Base-by-base conservation (phyloP, 2,888 invertebrate species). In the Chrysolina americana region DNA sequence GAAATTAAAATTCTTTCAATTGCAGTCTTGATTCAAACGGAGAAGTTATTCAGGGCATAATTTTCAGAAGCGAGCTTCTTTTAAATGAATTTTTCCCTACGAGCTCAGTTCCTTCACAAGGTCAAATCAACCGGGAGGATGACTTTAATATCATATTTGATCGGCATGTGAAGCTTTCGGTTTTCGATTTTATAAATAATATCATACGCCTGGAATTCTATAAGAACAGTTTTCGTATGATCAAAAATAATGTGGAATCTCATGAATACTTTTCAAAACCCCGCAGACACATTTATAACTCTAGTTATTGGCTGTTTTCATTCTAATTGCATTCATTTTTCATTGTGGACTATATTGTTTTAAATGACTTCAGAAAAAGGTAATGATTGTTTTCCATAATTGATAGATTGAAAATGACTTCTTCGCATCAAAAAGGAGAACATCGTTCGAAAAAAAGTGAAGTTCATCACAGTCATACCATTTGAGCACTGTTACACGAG, bases 1-100 rank as follows among this genome's bases (percentile, higher is more conserved):
- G n/a, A 41, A n/a, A 68, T 68, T 53, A 68, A 59, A 59, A 59
- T 59, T 59, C n/a, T n/a, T 11, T 13, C 21, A 21, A 53, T 53
- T 53, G 21, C 53, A 53, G 53, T 50, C 36, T 50, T 48, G 66
- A 65, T 65, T 65, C 63, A 63, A 41, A 4, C 36, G 36, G 36
- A 36, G 36, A 48, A 48, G 10, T 17, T 13, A 17, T 63, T 63
- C 63, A 19, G 19, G 19, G 21, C 53, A 53, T 21, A 13, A 11
- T 36, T 53, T 53, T 21, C 53, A 21, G 19, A 53, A 11, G 21
- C 53, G 11, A 11, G 21, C 0, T 8, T 9, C 10, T 48, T 17
- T 17, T n/a, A 17, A 17, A 48, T n/a, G 48, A 48, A 48, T 48
- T 8, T 6, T 2, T 17, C 11, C n/a, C 48, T 36, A 17, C 8